phyloP scores from a whole-genome alignment of 2,797 vertebrate genomes.

The Sphaeramia orbicularis region DNA sequence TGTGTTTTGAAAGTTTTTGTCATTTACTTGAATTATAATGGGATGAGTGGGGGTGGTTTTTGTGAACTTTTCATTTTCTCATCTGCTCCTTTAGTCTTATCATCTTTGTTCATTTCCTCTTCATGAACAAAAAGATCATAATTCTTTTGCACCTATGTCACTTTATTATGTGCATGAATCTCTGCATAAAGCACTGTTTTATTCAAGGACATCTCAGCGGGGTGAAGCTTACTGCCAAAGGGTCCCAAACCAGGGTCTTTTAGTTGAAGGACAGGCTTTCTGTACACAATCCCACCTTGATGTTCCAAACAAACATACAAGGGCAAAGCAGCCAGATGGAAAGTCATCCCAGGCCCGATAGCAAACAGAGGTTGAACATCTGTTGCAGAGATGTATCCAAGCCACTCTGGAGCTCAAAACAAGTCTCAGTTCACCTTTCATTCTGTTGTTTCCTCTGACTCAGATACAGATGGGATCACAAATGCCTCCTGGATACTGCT shows the following conservation, averaged over 20 bases:
- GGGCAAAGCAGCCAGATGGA: constrained; percentile 64
- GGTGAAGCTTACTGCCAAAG: constrained; percentile 39
- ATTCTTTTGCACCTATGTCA: background rate
- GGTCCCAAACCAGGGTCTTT: constrained; percentile 29
- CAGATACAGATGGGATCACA: constrained; percentile 47
- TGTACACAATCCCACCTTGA: constrained; percentile 28
- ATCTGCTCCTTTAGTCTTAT: background rate
- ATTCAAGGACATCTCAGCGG: constrained; percentile 65
- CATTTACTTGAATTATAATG: background rate
- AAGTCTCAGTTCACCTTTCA: constrained; percentile 47
- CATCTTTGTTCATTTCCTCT: no score
- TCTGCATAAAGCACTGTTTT: constrained; percentile 28
- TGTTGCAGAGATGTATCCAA: constrained; percentile 57
- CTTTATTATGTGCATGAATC: constrained; percentile 13
- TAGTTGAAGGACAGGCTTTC: constrained; percentile 53
- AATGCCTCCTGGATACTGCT: constrained; percentile 58
- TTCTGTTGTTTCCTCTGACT: constrained; percentile 44
- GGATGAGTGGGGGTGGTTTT: background rate
- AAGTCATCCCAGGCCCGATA: constrained; percentile 40
- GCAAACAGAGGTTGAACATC: constrained; percentile 65
- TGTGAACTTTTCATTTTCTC: background rate
- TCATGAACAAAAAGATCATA: no score
- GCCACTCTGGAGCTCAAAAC: constrained; percentile 40
- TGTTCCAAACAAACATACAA: constrained; percentile 62
- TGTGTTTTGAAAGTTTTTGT: background rate